Conservation (phyloP, 92 coral and sea anemone species). For the Porites rus region DNA sequence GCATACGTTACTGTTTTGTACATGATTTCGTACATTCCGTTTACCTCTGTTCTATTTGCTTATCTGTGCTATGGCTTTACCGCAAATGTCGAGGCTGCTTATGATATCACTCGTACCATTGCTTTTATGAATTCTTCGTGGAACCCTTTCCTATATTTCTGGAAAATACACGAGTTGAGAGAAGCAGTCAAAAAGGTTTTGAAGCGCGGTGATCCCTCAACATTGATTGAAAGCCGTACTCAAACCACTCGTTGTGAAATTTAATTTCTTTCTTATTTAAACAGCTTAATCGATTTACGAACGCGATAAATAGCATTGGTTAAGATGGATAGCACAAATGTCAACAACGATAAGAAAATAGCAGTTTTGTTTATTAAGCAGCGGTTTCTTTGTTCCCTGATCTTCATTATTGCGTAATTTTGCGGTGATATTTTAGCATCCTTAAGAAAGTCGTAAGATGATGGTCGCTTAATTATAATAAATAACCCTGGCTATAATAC, state of each 20-base stretch:
- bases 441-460: too few species aligned
- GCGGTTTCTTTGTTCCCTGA: too few species aligned
- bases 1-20: constrained; percentile 66
- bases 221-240: background rate
- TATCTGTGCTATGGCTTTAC: constrained; percentile 50
- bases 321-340: too few species aligned
- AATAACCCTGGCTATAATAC: too few species aligned
- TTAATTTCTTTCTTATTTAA: too few species aligned
- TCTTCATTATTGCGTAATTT: too few species aligned
- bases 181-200: constrained; percentile 45
- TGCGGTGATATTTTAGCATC: too few species aligned
- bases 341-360: too few species aligned
- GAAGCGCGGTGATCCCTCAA: background rate
- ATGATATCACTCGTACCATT: constrained; percentile 67
- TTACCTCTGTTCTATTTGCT: constrained; percentile 55
- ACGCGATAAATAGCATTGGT: too few species aligned
- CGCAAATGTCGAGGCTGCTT: constrained; percentile 36
- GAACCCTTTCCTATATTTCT: constrained; percentile 67
- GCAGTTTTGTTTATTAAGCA: too few species aligned
- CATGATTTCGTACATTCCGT: constrained; percentile 63
- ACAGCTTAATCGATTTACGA: too few species aligned
- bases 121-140: constrained; percentile 54
- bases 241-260: background rate
- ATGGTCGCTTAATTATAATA: too few species aligned
- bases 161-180: constrained; percentile 65